Percentiles rank a stretch among this genome's conserved stretches.
These are phyloP conservation scores for Sycophaga agraensis DNA, from an alignment of 1,140 invertebrate species.

Conservation along the genomic window DNA sequence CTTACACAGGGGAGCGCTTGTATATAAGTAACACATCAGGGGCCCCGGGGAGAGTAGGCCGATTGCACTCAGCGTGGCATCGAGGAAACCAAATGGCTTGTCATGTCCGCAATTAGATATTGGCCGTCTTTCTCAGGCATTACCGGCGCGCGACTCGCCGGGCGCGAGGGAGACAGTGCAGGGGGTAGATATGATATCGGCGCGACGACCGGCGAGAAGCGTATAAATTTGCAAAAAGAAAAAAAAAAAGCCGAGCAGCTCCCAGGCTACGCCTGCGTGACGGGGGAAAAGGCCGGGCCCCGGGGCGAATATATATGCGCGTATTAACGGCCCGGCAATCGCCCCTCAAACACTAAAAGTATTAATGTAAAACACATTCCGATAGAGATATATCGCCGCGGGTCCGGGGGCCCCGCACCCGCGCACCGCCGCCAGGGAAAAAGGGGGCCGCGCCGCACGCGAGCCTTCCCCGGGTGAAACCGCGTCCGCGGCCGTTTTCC, in stretches of 20 bases:
- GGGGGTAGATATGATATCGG: slow-evolving; percentile 50
- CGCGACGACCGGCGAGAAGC: slow-evolving; percentile 41
- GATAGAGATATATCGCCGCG: slow-evolving; percentile 50
- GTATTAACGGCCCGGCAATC: slow-evolving; percentile 53
- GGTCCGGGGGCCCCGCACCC: neutral
- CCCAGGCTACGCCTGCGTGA: slow-evolving; percentile 41
- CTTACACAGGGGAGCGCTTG: no score
- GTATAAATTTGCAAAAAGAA: slow-evolving; percentile 58
- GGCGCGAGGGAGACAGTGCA: slow-evolving; percentile 10
- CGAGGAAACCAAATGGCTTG: neutral
- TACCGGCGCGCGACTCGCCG: neutral
- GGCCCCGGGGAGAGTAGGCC: no score
- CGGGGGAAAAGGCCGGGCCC: no score
- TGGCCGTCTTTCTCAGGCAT: neutral
- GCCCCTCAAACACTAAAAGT: slow-evolving; percentile 54
- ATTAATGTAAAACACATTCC: slow-evolving; percentile 58
- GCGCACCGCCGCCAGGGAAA: no score
- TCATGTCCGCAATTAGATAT: slow-evolving; percentile 17
- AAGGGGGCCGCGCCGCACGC: no score
- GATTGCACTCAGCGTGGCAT: neutral
- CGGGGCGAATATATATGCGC: slow-evolving; percentile 49
- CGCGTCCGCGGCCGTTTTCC: no score
- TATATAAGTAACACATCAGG: neutral
- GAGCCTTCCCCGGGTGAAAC: no score
- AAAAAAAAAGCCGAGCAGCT: slow-evolving; percentile 49